Conservation (phyloP, 2,113 vertebrate genomes). For the Cyanoderma ruficeps region DNA sequence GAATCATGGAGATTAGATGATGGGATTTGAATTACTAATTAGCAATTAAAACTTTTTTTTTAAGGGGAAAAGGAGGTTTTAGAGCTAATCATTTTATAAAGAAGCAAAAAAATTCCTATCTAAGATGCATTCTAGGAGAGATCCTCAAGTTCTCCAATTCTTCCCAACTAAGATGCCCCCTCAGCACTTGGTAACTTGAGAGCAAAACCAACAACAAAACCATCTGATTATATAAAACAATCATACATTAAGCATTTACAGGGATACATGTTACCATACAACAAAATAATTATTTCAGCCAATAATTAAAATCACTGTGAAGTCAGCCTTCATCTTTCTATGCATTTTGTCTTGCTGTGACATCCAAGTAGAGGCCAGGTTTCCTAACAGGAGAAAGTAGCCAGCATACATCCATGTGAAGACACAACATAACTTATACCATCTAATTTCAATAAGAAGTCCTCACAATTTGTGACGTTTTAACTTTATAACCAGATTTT, state of each 20-base stretch:
- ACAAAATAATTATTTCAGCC: background rate
- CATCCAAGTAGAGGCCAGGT: background rate
- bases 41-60: background rate
- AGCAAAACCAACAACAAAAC: background rate
- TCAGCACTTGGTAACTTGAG: background rate
- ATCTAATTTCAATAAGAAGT: background rate
- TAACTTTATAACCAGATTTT: background rate
- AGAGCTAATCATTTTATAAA: background rate
- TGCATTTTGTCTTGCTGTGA: background rate
- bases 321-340: background rate
- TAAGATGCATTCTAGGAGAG: background rate
- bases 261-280: background rate
- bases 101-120: background rate
- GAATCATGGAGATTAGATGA: background rate
- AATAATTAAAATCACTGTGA: background rate
- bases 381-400: background rate
- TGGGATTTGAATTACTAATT: background rate
- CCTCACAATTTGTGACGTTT: background rate
- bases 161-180: background rate
- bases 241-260: background rate
- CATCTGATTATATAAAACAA: background rate
- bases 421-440: background rate
- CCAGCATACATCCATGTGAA: fast-evolving
- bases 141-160: background rate
- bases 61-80: background rate